A percentile compares a stretch with the other conserved stretches of the same genome.
phyloP scores from a whole-genome alignment of 2,888 invertebrate genomes.

The Ennomos erosarius region DNA sequence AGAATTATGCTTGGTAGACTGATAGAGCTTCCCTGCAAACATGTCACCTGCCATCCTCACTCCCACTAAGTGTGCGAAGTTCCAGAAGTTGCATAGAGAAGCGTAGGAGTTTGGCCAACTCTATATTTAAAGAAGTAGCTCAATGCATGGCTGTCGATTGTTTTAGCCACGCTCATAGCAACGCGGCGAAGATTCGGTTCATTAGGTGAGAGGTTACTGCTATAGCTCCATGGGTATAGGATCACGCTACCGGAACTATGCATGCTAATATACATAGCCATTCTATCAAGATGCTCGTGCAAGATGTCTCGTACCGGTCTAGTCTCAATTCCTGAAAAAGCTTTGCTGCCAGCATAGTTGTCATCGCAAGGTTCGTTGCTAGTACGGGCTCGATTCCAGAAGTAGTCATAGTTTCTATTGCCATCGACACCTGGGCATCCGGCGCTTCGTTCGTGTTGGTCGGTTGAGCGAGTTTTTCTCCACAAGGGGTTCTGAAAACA shows the following conservation, averaged over 20 bases:
- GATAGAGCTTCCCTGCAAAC: conserved; percentile 29
- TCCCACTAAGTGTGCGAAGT: conserved; percentile 86
- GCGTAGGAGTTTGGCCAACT: conserved; percentile 80
- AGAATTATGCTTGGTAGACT: conserved; percentile 5
- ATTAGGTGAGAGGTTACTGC: conserved; percentile 77
- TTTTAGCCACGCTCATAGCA: conserved; percentile 68
- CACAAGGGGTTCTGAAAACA: conserved; percentile 84
- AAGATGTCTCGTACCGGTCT: conserved; percentile 85
- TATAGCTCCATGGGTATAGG: conserved; percentile 89
- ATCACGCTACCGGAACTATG: conserved; percentile 91
- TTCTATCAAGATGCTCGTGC: conserved; percentile 69
- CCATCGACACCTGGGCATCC: conserved; percentile 89
- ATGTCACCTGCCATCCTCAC: conserved; percentile 62
- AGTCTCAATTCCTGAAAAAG: conserved; percentile 89
- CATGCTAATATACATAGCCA: conserved; percentile 88
- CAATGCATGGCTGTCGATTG: conserved; percentile 62
- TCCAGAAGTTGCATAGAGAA: conserved; percentile 85
- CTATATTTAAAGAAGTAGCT: conserved; percentile 71
- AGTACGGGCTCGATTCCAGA: conserved; percentile 88
- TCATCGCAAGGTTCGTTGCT: conserved; percentile 84
- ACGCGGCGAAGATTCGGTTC: conserved; percentile 73
- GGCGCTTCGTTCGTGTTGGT: conserved; percentile 49
- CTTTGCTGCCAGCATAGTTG: conserved; percentile 84
- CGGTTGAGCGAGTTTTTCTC: conserved; percentile 88
- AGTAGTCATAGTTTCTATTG: conserved; percentile 90